A percentile compares a stretch with the other conserved stretches of the same genome.
phyloP scores from a whole-genome alignment of 2,888 invertebrate species.

The Dasypogon diadema region DNA sequence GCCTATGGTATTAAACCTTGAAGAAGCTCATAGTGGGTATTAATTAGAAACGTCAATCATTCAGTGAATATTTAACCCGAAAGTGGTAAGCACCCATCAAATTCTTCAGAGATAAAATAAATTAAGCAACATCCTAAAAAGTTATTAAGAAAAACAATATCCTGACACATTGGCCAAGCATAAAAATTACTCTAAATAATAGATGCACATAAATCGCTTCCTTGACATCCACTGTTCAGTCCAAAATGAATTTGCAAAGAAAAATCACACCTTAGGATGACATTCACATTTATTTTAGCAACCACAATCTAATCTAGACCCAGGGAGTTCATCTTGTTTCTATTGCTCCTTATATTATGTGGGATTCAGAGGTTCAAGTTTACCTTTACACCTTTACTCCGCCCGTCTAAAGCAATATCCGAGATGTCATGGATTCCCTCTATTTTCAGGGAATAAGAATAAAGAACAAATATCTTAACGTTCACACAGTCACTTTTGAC shows the following conservation, averaged over 20 bases:
- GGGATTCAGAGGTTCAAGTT: background rate
- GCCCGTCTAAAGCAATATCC: slow-evolving; percentile 11
- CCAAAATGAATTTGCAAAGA: background rate
- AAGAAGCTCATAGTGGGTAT: no score
- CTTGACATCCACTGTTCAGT: slow-evolving; percentile 6
- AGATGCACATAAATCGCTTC: slow-evolving; percentile 25
- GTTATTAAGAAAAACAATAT: no score
- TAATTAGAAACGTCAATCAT: no score
- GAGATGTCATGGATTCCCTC: slow-evolving; percentile 21
- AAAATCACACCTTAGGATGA: slow-evolving; percentile 26
- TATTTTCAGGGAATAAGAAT: background rate
- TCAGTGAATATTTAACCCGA: no score
- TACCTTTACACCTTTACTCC: slow-evolving; percentile 13
- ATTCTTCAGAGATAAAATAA: no score
- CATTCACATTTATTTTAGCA: background rate
- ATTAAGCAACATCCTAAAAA: no score
- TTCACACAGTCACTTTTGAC: slow-evolving; percentile 21
- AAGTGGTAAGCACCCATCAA: no score
- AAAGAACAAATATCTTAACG: background rate
- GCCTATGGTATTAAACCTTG: no score
- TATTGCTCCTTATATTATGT: slow-evolving; percentile 3
- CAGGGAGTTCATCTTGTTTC: slow-evolving; percentile 3
- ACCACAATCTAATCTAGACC: background rate
- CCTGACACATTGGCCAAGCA: slow-evolving; percentile 10
- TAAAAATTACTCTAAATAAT: slow-evolving; percentile 25